A percentile compares a stretch with the other conserved stretches of the same genome.
phyloP scores from a whole-genome alignment of 2,888 invertebrate species.

The Pseudanteris insignis region DNA sequence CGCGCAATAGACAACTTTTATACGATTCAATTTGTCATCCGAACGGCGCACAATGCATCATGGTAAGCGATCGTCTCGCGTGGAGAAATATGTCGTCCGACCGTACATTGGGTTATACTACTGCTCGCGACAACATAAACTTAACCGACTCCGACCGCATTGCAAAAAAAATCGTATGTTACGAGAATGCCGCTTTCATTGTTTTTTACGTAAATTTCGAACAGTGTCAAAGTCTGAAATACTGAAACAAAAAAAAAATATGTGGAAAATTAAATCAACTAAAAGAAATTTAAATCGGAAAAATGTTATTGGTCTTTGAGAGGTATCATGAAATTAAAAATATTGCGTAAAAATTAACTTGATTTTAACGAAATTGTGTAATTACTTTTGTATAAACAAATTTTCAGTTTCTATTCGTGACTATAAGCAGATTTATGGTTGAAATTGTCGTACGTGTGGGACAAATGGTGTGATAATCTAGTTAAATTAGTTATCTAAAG shows the following conservation, averaged over 20 bases:
- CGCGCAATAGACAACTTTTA: slow-evolving; percentile 43
- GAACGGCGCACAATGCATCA: slow-evolving; percentile 27
- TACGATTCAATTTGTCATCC: slow-evolving; percentile 42
- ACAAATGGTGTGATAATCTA: slow-evolving; percentile 35
- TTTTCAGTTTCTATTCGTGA: slow-evolving; percentile 25
- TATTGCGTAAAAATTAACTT: too few species aligned
- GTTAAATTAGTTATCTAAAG: slow-evolving; percentile 40
- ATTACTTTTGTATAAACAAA: slow-evolving; percentile 10
- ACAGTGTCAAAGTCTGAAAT: too few species aligned
- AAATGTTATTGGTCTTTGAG: too few species aligned
- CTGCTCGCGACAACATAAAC: slow-evolving; percentile 28
- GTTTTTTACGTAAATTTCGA: too few species aligned
- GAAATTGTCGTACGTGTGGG: slow-evolving; percentile 38
- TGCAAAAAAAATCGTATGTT: slow-evolving; percentile 10
- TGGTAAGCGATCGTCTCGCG: slow-evolving; percentile 31
- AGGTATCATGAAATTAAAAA: too few species aligned
- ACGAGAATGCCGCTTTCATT: too few species aligned
- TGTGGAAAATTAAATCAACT: too few species aligned
- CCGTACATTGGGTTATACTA: slow-evolving; percentile 19
- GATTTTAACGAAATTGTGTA: too few species aligned
- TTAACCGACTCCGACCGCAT: slow-evolving; percentile 3
- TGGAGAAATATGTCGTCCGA: slow-evolving; percentile 29
- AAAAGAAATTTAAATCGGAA: too few species aligned
- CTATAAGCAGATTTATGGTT: slow-evolving; percentile 36
- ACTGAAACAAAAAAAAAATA: neutral